A percentile compares a stretch with the other conserved stretches of the same genome.
Evolutionary conservation across 2,113 vertebrate genomes (phyloP).

Genomic region (Pachyramphus minor): DNA sequence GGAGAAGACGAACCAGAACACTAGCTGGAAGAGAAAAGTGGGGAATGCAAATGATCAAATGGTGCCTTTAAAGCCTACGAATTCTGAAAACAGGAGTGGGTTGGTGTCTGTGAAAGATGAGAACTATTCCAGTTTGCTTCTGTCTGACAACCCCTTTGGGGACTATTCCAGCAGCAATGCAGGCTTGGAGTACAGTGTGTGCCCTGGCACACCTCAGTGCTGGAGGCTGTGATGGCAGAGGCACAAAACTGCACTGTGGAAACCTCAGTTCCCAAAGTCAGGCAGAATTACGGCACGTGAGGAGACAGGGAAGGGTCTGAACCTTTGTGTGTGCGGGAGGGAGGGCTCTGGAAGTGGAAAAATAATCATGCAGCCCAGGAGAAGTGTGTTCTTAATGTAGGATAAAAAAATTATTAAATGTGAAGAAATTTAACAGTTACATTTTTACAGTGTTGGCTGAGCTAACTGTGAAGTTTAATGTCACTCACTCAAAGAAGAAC

Average conservation of each 20-base stretch:
- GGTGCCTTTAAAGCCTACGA: neutral
- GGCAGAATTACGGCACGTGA: accelerated
- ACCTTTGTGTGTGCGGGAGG: accelerated
- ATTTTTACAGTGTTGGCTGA: neutral
- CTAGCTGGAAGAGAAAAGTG: neutral
- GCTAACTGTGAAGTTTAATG: neutral
- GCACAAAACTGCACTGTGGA: neutral
- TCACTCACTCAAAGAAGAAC: neutral
- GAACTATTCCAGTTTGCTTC: neutral
- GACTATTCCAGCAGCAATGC: neutral
- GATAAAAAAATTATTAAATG: neutral
- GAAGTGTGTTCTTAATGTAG: neutral
- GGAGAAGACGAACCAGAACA: neutral
- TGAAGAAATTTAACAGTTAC: neutral
- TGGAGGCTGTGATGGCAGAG: neutral
- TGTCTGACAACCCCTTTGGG: neutral
- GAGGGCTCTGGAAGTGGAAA: neutral
- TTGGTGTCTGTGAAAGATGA: neutral
- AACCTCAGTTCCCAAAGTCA: neutral
- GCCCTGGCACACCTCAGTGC: neutral
- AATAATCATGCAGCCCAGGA: neutral
- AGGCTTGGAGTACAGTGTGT: neutral
- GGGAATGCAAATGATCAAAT: neutral
- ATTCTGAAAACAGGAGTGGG: neutral
- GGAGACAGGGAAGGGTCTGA: neutral